Conservation (phyloP, 2,113 vertebrate genomes). For the Lycaon pictus region DNA sequence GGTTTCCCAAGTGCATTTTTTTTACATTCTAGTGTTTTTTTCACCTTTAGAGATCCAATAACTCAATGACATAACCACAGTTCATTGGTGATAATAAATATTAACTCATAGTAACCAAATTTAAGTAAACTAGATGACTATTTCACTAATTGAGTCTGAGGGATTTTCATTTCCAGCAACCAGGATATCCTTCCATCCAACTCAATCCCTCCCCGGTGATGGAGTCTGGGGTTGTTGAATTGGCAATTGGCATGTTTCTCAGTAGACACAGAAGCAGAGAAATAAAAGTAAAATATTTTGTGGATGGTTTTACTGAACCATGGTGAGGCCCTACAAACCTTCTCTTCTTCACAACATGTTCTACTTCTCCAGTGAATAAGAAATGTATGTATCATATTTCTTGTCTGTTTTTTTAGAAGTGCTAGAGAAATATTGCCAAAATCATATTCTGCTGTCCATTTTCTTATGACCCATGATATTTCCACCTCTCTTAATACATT, state of each 20-base stretch:
- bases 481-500: not conserved
- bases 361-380: not conserved
- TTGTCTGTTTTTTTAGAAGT: conserved; percentile 4
- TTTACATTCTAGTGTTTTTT: not conserved
- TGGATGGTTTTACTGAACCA: not conserved
- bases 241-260: not conserved
- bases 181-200: not conserved
- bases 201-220: not conserved
- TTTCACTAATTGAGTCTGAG: not conserved
- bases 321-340: not conserved
- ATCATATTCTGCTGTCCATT: not conserved
- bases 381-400: not conserved
- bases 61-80: not conserved
- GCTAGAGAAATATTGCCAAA: not conserved
- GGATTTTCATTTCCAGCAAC: not conserved
- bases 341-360: not conserved
- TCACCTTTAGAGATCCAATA: not conserved
- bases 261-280: not conserved
- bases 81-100: not conserved
- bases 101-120: not conserved
- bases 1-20: not conserved
- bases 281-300: not conserved
- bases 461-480: not conserved
- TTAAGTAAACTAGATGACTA: not conserved
- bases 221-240: not conserved